Evolutionary conservation across 2,113 vertebrate genomes (phyloP).

Genomic region (Hippolais icterina): DNA sequence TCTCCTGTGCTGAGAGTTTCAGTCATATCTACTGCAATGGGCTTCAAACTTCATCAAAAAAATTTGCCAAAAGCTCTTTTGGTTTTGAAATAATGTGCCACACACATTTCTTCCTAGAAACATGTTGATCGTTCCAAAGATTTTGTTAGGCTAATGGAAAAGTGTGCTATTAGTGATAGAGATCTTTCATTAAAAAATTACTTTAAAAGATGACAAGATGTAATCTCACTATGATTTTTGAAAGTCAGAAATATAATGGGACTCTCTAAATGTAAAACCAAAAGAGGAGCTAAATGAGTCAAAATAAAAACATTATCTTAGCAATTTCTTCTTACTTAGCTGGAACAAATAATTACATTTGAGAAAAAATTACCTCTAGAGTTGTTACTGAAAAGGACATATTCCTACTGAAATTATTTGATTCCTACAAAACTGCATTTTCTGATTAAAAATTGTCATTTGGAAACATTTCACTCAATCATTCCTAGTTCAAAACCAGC

Average conservation of each 20-base stretch:
- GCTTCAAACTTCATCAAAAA: not conserved
- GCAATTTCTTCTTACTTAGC: not conserved
- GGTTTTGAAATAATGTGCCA: not conserved
- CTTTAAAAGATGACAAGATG: not conserved
- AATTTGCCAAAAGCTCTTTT: not conserved
- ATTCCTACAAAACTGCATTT: not conserved
- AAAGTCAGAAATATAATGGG: not conserved
- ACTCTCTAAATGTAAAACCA: not conserved
- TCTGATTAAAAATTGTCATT: not conserved
- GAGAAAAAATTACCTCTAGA: not conserved
- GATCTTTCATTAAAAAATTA: not conserved
- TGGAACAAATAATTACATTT: not conserved
- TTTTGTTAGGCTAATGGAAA: not conserved
- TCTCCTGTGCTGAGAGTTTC: not conserved
- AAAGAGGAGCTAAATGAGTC: not conserved
- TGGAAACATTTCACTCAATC: not conserved
- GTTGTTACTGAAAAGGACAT: not conserved
- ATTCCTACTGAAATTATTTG: not conserved
- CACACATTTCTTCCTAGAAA: not conserved
- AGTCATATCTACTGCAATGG: not conserved
- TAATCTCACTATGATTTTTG: not conserved
- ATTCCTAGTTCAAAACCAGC: not conserved
- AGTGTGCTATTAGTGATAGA: not conserved
- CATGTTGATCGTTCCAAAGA: fast-evolving
- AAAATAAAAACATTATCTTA: not conserved